Evolutionary conservation across 37 sponge, comb jelly and placozoan genomes (phyloP).

Genomic region (Hexactinellida sp.): DNA sequence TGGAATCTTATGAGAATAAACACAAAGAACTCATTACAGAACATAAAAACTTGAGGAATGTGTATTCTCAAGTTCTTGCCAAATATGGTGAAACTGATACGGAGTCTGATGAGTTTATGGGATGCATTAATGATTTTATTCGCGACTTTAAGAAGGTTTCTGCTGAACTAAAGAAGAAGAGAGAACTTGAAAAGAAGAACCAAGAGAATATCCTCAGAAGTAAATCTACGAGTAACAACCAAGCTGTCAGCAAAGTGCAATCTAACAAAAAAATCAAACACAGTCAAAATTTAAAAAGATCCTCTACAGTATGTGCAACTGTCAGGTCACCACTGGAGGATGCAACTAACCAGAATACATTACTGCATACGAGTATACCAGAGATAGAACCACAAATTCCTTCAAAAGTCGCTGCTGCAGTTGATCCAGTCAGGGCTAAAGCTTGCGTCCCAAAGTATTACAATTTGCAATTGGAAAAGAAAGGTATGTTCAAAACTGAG

Average conservation of each 20-base stretch:
- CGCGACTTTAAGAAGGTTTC: conserved; percentile 11
- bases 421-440: background rate
- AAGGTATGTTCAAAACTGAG: background rate
- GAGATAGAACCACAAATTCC: background rate
- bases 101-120: conserved; percentile 7
- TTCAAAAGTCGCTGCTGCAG: background rate
- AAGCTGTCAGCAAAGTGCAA: background rate
- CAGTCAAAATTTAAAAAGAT: background rate
- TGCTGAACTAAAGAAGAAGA: background rate
- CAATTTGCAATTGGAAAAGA: background rate
- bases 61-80: background rate
- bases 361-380: background rate
- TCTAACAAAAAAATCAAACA: background rate
- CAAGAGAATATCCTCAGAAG: background rate
- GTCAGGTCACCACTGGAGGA: background rate
- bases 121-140: background rate
- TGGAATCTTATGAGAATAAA: background rate
- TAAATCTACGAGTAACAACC: background rate
- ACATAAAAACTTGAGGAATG: background rate
- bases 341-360: background rate
- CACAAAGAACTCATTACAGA: background rate
- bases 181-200: background rate
- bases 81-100: background rate
- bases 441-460: background rate
- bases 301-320: background rate